Conservation (phyloP, 2,113 vertebrate species). For the Perca schrenkii region DNA sequence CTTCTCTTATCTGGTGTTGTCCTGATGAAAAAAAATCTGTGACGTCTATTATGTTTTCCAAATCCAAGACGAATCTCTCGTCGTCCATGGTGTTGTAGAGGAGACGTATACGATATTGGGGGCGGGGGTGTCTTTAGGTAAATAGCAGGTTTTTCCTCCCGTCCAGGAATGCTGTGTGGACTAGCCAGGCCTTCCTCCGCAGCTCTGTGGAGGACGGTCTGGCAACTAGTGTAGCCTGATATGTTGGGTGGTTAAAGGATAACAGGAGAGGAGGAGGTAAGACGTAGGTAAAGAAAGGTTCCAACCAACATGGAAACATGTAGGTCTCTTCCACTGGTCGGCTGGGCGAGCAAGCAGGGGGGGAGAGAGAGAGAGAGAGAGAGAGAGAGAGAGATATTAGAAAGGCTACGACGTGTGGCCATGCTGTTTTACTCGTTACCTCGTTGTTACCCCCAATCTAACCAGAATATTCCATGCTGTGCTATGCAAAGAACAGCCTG, state of each 20-base stretch:
- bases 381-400: conserved; percentile 1
- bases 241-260: background rate
- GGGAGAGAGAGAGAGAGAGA: background rate
- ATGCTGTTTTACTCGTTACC: background rate
- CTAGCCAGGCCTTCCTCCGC: no score
- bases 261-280: background rate
- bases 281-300: background rate
- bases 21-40: no score
- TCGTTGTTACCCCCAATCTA: background rate
- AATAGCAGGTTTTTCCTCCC: no score
- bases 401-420: background rate
- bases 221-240: background rate
- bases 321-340: background rate
- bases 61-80: no score
- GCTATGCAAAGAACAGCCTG: conserved; percentile 3
- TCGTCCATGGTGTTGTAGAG: no score
- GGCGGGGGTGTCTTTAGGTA: no score
- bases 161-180: no score
- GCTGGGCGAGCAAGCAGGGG: background rate
- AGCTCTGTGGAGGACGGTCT: no score
- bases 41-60: no score
- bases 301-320: background rate
- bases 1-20: no score
- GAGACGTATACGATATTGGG: no score
- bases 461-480: conserved; percentile 3